Conservation (phyloP, 2,113 vertebrate species). For the Isichthys henryi region DNA sequence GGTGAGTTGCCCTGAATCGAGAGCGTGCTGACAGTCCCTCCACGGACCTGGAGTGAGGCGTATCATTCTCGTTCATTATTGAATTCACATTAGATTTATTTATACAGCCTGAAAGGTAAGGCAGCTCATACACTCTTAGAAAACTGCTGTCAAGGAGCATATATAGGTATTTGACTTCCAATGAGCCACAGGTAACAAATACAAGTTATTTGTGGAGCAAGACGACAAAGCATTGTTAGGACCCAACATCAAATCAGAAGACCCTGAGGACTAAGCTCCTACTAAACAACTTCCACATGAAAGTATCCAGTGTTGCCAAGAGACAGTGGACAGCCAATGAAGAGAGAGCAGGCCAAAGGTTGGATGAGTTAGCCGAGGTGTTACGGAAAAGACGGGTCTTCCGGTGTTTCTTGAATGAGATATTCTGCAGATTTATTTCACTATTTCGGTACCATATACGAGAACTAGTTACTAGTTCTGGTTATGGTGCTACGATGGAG, state of each 20-base stretch:
- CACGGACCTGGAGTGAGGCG: conserved; percentile 65
- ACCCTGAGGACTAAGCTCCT: not conserved
- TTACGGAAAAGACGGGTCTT: not conserved
- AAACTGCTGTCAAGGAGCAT: not conserved
- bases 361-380: not conserved
- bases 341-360: not conserved
- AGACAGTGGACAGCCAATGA: not conserved
- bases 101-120: not conserved
- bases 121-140: not conserved
- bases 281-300: not conserved
- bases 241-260: not conserved
- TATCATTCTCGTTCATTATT: not conserved
- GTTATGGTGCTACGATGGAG: not conserved
- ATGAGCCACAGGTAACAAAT: not conserved
- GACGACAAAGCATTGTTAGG: not conserved
- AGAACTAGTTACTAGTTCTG: not conserved
- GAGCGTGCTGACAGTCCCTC: conserved; percentile 71
- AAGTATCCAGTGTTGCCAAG: not conserved
- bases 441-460: not conserved
- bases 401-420: not conserved
- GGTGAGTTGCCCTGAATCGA: conserved; percentile 57
- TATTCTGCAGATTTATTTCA: not conserved
- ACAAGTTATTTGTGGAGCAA: not conserved
- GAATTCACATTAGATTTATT: not conserved
- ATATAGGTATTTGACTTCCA: not conserved